phyloP scores from a whole-genome alignment of 2,113 vertebrate species.

The Oncorhynchus clarkii region DNA sequence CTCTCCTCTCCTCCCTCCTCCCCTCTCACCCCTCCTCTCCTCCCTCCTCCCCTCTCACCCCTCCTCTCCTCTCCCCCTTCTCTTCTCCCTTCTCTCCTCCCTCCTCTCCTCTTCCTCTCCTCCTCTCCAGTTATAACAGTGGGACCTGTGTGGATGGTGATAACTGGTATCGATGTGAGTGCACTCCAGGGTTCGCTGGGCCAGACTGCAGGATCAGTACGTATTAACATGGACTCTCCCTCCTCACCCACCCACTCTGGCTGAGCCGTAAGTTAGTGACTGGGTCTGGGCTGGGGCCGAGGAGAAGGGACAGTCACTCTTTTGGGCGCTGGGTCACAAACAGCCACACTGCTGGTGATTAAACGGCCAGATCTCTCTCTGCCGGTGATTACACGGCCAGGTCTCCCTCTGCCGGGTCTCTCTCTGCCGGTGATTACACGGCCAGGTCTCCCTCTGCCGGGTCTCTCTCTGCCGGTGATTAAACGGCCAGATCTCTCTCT shows the following conservation, averaged over 20 bases:
- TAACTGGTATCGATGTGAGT: constrained; percentile 98
- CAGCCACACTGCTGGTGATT: neutral
- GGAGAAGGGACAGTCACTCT: too few relatives aligned
- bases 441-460: too few relatives aligned
- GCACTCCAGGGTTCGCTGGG: constrained; percentile 90
- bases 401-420: too few relatives aligned
- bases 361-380: too few relatives aligned
- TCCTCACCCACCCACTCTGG: too few relatives aligned
- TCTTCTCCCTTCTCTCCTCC: neutral
- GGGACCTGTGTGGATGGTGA: constrained; percentile 95
- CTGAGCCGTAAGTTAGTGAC: too few relatives aligned
- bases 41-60: constrained; percentile 15
- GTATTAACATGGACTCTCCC: constrained; percentile 55
- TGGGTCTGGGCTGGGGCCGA: neutral
- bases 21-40: too few relatives aligned
- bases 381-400: too few relatives aligned
- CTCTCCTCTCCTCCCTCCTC: constrained; percentile 5
- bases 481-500: too few relatives aligned
- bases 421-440: too few relatives aligned
- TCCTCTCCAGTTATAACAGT: constrained; percentile 85
- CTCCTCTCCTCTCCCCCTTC: neutral
- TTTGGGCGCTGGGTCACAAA: too few relatives aligned
- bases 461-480: too few relatives aligned
- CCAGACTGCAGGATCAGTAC: constrained; percentile 98
- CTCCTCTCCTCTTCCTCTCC: neutral